Evolutionary conservation across 2,888 invertebrate species (phyloP).

Genomic region (Brachyptera risi): DNA sequence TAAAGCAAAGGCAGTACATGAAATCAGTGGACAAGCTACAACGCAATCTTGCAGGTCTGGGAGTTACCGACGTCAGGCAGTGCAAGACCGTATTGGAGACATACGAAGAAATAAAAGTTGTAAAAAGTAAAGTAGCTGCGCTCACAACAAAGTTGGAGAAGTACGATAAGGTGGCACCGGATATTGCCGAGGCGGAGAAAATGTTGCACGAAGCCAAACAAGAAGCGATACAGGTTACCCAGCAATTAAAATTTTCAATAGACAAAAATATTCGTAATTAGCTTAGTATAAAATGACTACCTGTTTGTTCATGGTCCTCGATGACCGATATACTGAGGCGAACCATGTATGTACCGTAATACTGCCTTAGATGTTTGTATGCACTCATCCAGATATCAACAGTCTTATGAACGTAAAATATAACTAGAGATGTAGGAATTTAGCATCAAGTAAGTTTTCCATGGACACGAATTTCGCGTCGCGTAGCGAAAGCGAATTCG

Average conservation of each 20-base stretch:
- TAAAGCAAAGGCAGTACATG: slow-evolving; percentile 40
- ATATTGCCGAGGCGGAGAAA: slow-evolving; percentile 41
- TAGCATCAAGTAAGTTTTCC: no score
- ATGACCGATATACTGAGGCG: no score
- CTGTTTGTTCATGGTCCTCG: no score
- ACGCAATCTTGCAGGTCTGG: slow-evolving; percentile 36
- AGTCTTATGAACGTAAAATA: no score
- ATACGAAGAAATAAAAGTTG: slow-evolving; percentile 37
- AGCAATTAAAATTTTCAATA: background rate
- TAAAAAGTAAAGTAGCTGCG: slow-evolving; percentile 36
- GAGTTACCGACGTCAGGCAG: slow-evolving; percentile 36
- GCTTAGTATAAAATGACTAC: no score
- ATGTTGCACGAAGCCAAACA: slow-evolving; percentile 37
- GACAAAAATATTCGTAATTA: no score
- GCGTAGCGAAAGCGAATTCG: no score
- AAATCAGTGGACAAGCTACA: slow-evolving; percentile 37
- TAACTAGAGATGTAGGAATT: no score
- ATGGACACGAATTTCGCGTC: no score
- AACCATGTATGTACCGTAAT: no score
- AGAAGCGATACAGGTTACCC: slow-evolving; percentile 10
- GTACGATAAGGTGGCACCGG: slow-evolving; percentile 41
- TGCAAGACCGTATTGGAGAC: slow-evolving; percentile 37
- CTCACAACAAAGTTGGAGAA: slow-evolving; percentile 37
- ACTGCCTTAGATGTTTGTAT: no score
- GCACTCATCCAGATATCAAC: no score